Conservation (phyloP, 2,797 vertebrate species). For the Esox lucius region DNA sequence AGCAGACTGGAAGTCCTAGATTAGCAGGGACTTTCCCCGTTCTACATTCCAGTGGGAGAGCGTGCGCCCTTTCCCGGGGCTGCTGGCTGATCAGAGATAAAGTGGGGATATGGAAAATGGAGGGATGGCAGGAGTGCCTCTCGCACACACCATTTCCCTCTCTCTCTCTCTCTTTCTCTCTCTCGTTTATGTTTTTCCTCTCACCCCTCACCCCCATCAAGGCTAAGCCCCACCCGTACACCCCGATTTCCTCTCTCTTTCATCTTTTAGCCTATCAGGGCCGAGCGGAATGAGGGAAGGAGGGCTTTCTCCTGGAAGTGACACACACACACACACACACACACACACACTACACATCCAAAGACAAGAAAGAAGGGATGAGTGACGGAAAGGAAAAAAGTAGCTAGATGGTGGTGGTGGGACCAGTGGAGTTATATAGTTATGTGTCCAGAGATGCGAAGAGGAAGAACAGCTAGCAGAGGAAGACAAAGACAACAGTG, state of each 20-base stretch:
- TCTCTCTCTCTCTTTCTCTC: background rate
- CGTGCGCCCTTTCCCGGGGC: background rate
- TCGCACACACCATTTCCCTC: background rate
- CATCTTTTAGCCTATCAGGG: background rate
- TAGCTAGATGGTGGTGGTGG: background rate
- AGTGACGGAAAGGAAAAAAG: background rate
- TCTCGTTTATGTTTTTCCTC: background rate
- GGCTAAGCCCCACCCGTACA: background rate
- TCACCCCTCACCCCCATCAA: background rate
- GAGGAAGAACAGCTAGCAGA: background rate
- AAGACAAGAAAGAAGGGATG: background rate
- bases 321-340: background rate
- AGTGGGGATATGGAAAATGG: conserved; percentile 22
- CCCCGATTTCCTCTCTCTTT: background rate
- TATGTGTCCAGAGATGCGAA: background rate
- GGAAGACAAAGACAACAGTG: background rate
- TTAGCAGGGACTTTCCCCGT: conserved; percentile 66
- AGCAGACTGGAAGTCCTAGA: conserved; percentile 56
- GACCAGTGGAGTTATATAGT: background rate
- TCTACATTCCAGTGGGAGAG: conserved; percentile 41
- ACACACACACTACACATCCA: no score
- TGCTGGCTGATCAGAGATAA: conserved; percentile 25
- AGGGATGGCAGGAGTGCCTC: conserved; percentile 17
- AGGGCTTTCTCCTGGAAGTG: background rate
- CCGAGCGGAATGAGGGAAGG: background rate